phyloP scores from a whole-genome alignment of 1,140 invertebrate genomes.

The Coptotermes formosanus region DNA sequence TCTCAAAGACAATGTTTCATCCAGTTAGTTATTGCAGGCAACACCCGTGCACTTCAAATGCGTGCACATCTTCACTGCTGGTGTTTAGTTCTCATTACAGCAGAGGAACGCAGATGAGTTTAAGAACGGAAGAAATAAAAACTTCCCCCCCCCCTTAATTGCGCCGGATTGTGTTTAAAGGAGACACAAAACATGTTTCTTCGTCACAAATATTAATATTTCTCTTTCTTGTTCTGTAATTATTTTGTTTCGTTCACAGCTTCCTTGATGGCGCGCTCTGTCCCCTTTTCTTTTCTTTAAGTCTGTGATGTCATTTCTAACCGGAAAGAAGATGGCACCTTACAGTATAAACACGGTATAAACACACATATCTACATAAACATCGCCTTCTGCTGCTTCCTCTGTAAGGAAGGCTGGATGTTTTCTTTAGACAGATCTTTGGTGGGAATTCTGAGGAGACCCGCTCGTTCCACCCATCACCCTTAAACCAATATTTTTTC shows the following conservation, averaged over 20 bases:
- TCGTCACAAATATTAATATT: neutral
- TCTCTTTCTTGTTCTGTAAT: neutral
- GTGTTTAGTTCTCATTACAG: too few relatives aligned
- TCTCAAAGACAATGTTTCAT: too few relatives aligned
- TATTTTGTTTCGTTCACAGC: neutral
- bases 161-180: too few relatives aligned
- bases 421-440: slow-evolving; percentile 3
- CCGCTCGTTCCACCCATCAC: neutral
- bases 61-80: too few relatives aligned
- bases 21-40: too few relatives aligned
- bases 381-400: neutral
- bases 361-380: slow-evolving; percentile 19
- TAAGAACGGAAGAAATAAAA: too few relatives aligned
- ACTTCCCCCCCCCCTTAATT: too few relatives aligned
- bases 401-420: neutral
- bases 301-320: slow-evolving; percentile 12
- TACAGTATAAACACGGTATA: slow-evolving; percentile 13
- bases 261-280: neutral
- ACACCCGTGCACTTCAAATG: too few relatives aligned
- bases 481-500: slow-evolving; percentile 14
- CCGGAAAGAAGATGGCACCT: slow-evolving; percentile 16
- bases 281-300: neutral
- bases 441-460: neutral
- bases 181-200: neutral
- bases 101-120: too few relatives aligned